A percentile compares a stretch with the other conserved stretches of the same genome.
Evolutionary conservation across 2,888 invertebrate species (phyloP).

Genomic region (Macaria notata): DNA sequence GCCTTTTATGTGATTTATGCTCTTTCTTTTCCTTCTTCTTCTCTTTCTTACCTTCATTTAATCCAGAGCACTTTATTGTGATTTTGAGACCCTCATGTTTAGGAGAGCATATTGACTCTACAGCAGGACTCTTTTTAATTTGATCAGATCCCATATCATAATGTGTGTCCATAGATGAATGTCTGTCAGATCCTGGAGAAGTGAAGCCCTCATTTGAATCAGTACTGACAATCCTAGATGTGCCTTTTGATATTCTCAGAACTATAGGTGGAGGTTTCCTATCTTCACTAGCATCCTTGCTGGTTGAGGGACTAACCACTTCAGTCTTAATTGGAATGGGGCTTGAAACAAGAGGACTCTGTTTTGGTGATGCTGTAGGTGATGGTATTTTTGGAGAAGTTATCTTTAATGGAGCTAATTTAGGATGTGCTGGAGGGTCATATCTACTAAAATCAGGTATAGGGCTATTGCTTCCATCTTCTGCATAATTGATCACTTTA

Average conservation of each 20-base stretch:
- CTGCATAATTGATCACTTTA: conserved; percentile 85
- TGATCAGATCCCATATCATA: conserved; percentile 68
- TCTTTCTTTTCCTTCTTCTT: conserved; percentile 78
- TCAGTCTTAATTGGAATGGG: conserved; percentile 65
- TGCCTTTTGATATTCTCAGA: conserved; percentile 91
- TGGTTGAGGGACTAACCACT: conserved; percentile 71
- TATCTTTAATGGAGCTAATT: conserved; percentile 42
- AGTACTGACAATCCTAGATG: conserved; percentile 85
- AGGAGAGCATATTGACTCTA: conserved; percentile 72
- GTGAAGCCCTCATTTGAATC: conserved; percentile 84
- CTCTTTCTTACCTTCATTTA: conserved; percentile 68
- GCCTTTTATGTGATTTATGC: conserved; percentile 73
- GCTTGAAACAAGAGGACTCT: conserved; percentile 67
- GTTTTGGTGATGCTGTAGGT: conserved; percentile 71
- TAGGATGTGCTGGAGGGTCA: conserved; percentile 51
- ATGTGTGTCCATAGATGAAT: conserved; percentile 75
- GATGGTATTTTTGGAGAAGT: conserved; percentile 41
- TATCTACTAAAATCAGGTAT: conserved; percentile 71
- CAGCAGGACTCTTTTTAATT: conserved; percentile 63
- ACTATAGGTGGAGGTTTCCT: conserved; percentile 91
- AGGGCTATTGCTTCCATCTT: conserved; percentile 81
- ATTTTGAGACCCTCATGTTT: conserved; percentile 79
- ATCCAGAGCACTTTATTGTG: conserved; percentile 73
- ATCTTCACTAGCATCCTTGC: conserved; percentile 73
- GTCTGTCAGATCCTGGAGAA: conserved; percentile 78